Evolutionary conservation across 2,113 vertebrate species (phyloP).

Genomic region (Sigmodon hispidus): DNA sequence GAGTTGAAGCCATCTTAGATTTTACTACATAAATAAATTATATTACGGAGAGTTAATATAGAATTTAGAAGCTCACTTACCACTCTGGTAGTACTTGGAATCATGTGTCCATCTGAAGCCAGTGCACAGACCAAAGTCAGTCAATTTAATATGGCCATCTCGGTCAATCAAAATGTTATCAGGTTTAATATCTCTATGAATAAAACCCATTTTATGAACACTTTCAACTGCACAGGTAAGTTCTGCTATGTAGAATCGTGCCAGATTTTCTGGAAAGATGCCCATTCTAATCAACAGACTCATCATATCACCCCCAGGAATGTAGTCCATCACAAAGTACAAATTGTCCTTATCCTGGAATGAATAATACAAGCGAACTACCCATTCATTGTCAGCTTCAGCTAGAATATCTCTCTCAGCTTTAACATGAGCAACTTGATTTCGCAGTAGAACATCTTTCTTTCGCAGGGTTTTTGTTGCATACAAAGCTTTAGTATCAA

Average conservation of each 20-base stretch:
- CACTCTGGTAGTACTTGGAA: constrained; percentile 99
- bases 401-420: constrained; percentile 98
- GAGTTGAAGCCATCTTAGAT: background rate
- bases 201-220: constrained; percentile 99
- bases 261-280: constrained; percentile 97
- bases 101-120: constrained; percentile 99
- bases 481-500: constrained; percentile 97
- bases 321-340: constrained; percentile 99
- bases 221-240: constrained; percentile 98
- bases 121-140: constrained; percentile 98
- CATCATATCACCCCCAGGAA: constrained; percentile 99
- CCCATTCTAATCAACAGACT: constrained; percentile 97
- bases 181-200: constrained; percentile 99
- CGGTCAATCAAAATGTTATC: constrained; percentile 99
- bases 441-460: constrained; percentile 97
- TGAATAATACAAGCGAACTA: constrained; percentile 98
- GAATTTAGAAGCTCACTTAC: constrained; percentile 86
- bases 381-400: constrained; percentile 99
- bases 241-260: constrained; percentile 98
- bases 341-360: constrained; percentile 99
- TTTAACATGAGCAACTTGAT: constrained; percentile 99
- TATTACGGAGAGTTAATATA: background rate
- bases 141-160: constrained; percentile 98
- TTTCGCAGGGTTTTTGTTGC: constrained; percentile 99
- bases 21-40: constrained; percentile 23